Evolutionary conservation across 1,140 invertebrate genomes (phyloP), one percentile per base, ranked within the genome.

Genomic region (Drosophila pandora): DNA sequence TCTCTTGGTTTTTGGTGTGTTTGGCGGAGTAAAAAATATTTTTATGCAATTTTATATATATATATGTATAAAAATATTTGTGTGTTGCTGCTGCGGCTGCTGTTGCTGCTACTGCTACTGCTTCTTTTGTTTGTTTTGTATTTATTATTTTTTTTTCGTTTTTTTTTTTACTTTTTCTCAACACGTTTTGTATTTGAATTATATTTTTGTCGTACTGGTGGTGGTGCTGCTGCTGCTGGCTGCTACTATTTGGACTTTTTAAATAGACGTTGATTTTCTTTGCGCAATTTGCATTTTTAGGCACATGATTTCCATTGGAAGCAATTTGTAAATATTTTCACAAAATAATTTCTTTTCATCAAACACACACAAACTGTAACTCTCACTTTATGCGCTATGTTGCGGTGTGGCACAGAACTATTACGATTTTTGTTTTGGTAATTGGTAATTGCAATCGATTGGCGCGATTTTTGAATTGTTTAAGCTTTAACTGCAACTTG

Each of bases 111-210:
- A 41, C 57, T 34, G 56, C 53, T 55, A 30, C 22, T 47, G 43
- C 47, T 61, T 49, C 60, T 59, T 55, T 71, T 79, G 68, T 73
- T 64, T 73, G 60, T 49, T 68, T 83, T 59, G 50, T 64, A 62
- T 47, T 65, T 69, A 39, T 76, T 45, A 63, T 55, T 23, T 17
- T 17, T 17, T 17, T 17, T 17, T 17, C 17, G 54, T 32, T 55
- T 47, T 60, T 65, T 54, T 79, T 52, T 61, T 70, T 73, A 62
- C 63, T 62, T 70, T 55, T 74, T 74, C 62, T 80, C 84, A 87
- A 87, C 83, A 88, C 82, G 83, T 88, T 87, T 87, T 87, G 82
- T 85, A 87, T 82, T 85, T 85, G 81, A 82, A 78, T 82, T 87
- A 74, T 74, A 78, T 75, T 75, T 78, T 65, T 71, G 70, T 65